A percentile compares a stretch with the other conserved stretches of the same genome.
Evolutionary conservation across 1,140 invertebrate genomes (phyloP).

Genomic region (Psix sp.): DNA sequence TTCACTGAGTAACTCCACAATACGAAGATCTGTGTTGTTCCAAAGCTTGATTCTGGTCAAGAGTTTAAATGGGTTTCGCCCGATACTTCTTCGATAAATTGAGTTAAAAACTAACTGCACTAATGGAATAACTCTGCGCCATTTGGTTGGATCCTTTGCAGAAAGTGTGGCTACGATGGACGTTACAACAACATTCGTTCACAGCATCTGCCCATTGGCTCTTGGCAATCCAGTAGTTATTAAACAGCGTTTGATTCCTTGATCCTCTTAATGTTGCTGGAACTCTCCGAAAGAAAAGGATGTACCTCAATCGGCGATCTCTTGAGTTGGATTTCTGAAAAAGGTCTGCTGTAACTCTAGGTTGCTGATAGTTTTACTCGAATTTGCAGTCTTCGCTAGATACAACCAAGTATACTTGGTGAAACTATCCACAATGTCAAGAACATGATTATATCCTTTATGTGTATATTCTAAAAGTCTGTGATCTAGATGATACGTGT

Average conservation of each 20-base stretch:
- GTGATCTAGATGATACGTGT: constrained; percentile 13
- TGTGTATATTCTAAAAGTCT: constrained; percentile 4
- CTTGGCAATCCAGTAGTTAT: constrained; percentile 63
- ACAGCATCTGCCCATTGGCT: constrained; percentile 63
- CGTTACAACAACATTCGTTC: constrained; percentile 31
- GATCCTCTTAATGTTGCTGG: constrained; percentile 45
- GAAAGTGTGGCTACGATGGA: neutral
- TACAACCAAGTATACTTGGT: constrained; percentile 16
- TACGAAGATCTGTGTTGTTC: too few species aligned
- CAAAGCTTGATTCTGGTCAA: too few species aligned
- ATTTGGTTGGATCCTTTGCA: neutral
- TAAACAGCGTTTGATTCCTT: constrained; percentile 62
- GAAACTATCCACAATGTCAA: constrained; percentile 7
- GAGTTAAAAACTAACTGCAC: constrained; percentile 4
- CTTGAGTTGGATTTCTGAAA: constrained; percentile 9
- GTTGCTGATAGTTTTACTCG: constrained; percentile 8
- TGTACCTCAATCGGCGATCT: neutral
- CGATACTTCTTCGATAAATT: constrained; percentile 27
- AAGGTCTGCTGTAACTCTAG: constrained; percentile 14
- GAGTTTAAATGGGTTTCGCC: too few species aligned
- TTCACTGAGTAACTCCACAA: too few species aligned
- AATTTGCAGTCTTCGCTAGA: constrained; percentile 10
- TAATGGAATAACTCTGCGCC: neutral
- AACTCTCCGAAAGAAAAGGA: constrained; percentile 56
- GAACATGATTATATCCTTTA: constrained; percentile 20